Conservation (phyloP, 2,113 vertebrate species). For the Marcusenius ussheri region DNA sequence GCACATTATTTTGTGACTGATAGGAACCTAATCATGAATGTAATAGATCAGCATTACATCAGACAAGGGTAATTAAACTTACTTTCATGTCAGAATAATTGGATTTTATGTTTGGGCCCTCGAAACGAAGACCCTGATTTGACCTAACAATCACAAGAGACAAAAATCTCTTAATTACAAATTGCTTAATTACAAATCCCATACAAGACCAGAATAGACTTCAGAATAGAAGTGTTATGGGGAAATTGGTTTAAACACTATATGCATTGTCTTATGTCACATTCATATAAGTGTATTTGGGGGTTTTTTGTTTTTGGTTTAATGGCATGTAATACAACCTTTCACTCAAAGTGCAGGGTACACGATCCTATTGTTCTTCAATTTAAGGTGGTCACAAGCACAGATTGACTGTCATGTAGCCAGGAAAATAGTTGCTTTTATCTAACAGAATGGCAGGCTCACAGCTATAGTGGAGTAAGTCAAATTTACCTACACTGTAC, state of each 20-base stretch:
- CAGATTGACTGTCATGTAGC: background rate
- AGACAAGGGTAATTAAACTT: conserved; percentile 59
- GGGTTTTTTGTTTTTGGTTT: background rate
- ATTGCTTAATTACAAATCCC: conserved; percentile 19
- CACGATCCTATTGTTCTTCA: background rate
- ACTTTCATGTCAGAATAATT: conserved; percentile 48
- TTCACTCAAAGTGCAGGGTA: background rate
- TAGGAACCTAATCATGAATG: conserved; percentile 58
- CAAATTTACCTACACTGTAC: background rate
- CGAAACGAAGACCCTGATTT: conserved; percentile 25
- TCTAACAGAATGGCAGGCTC: background rate
- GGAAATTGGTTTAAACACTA: background rate
- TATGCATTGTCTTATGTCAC: background rate
- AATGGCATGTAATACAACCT: background rate
- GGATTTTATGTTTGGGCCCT: conserved; percentile 43
- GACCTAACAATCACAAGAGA: conserved; percentile 24
- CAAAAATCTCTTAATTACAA: conserved; percentile 25
- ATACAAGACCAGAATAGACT: conserved; percentile 24
- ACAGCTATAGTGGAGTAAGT: background rate
- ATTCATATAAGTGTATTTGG: background rate
- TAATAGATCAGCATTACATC: conserved; percentile 57
- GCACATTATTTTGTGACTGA: conserved; percentile 55
- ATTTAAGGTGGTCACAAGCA: background rate
- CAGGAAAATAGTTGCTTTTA: background rate
- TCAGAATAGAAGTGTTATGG: conserved; percentile 26